Base-by-base conservation (phyloP, 1,140 invertebrate genomes). In the Bombyx mandarina region DNA sequence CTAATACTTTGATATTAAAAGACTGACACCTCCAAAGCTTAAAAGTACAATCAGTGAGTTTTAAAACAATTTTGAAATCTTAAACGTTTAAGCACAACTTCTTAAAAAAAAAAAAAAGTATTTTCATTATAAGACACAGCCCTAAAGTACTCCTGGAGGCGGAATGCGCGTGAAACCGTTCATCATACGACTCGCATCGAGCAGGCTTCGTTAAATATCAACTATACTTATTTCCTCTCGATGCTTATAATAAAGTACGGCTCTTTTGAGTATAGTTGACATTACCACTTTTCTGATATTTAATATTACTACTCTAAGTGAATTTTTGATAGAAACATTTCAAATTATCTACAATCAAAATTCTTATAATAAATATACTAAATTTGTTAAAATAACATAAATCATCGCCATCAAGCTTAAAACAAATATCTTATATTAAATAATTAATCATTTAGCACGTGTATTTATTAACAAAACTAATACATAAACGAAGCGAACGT, bases 131-230 rank as follows among this genome's bases (percentile, higher is more conserved):
- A 10, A 26, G 26, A 58, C 57, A 42, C 63, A 67, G 52, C 68
- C 68, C 68, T 66, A 64, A 10, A n/a, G 18, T 42, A 3, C 52
- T 50, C 58, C 57, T 45, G 58, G 57, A 52, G 60, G 58, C 45
- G 58, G 66, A 69, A 69, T 69, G 57, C 59, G 66, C 66, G 65
- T 72, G 63, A 72, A 67, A 67, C 64, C 66, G 64, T 72, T 65
- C 66, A 72, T 72, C 69, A 72, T 52, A 47, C 43, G 61, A 62
- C 50, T 54, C 63, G 56, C 57, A 59, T 57, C 56, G 59, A 58
- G 49, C 54, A 62, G 60, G 58, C 62, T 35, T 35, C 26, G 26
- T 35, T 35, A 35, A 35, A 5, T 35, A 35, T 35, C 26, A 35
- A 35, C 26, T 35, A 35, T 35, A 35, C 26, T 35, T 35, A 35